Base-by-base conservation (phyloP, 2,797 vertebrate genomes). In the Anabas testudineus region DNA sequence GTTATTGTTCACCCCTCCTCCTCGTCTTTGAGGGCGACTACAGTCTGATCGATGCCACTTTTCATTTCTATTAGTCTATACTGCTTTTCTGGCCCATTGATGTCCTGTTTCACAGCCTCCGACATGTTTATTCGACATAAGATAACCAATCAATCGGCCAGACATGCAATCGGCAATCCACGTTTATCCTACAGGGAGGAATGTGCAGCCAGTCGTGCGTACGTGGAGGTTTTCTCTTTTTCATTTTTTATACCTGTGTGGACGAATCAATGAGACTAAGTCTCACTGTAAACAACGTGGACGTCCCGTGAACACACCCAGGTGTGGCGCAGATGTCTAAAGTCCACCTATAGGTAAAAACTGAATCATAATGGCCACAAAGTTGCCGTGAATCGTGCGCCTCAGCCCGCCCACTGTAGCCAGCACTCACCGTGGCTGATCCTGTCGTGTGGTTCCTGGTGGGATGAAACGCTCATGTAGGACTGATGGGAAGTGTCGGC, bases 201-300 rank as follows among this genome's bases (percentile, higher is more conserved):
- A 81, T 69, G 77, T 70, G 30, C 64, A 46, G 21, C 24, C 77
- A 68, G 76, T 39, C 75, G 69, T 85, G 89, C 74, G 81, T 87
- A 93, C 87, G 90, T 88, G 88, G 88, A 91, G 77, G 49, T 64
- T 80, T 86, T 64, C 62, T 34, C 30, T n/a, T n/a, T n/a, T n/a
- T n/a, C 9, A 48, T 70, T 59, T 16, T 51, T 51, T 30, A 7
- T 61, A 83, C 80, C 81, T 81, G 76, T 71, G 57, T 37, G 65
- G 45, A 79, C 51, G 30, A 67, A 6, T 59, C 37, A 16, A 49
- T 18, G 43, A 54, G 22, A 34, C 48, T 52, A 41, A 56, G 69
- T 63, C 12, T 1, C n/a, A 10, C 30, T 4, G 60, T 54, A 71
- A 76, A 71, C 71, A 85, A 47, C 57, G 42, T 46, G 67, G 2